Evolutionary conservation across 2,888 invertebrate genomes (phyloP).

Genomic region (Harpagoxenus sublaevis): DNA sequence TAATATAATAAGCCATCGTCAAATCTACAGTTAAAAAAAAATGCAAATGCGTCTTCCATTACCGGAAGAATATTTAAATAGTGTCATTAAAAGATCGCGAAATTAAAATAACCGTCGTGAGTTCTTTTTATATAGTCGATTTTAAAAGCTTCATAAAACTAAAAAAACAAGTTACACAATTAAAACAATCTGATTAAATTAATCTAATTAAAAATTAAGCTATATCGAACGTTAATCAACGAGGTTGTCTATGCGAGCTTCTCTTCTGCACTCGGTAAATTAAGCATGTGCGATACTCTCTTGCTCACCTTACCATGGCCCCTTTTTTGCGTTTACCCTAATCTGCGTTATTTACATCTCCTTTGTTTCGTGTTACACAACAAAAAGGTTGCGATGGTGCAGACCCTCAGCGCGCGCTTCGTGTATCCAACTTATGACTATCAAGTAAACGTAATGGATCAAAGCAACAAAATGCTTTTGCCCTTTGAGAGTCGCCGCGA

Average conservation of each 20-base stretch:
- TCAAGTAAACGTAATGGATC: constrained; percentile 30
- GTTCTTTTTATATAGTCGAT: background rate
- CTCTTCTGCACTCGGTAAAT: background rate
- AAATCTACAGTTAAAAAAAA: background rate
- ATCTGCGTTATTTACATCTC: constrained; percentile 36
- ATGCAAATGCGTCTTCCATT: constrained; percentile 1
- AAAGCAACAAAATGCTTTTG: constrained; percentile 14
- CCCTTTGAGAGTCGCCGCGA: constrained; percentile 1
- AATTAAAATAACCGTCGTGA: background rate
- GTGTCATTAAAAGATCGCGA: background rate
- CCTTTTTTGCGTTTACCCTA: constrained; percentile 7
- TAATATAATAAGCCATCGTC: constrained; percentile 45
- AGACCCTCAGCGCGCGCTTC: background rate
- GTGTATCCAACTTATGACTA: constrained; percentile 8
- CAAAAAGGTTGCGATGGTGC: background rate
- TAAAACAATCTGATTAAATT: background rate
- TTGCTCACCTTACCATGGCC: background rate
- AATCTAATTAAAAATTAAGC: background rate
- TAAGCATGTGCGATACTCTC: constrained; percentile 23
- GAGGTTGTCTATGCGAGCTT: background rate
- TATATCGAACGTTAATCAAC: constrained; percentile 2
- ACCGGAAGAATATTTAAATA: constrained; percentile 28
- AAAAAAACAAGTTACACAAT: background rate
- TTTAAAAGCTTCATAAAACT: background rate
- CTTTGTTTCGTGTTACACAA: constrained; percentile 31